Conservation (phyloP, 2,797 vertebrate species). For the Liparis tanakae region DNA sequence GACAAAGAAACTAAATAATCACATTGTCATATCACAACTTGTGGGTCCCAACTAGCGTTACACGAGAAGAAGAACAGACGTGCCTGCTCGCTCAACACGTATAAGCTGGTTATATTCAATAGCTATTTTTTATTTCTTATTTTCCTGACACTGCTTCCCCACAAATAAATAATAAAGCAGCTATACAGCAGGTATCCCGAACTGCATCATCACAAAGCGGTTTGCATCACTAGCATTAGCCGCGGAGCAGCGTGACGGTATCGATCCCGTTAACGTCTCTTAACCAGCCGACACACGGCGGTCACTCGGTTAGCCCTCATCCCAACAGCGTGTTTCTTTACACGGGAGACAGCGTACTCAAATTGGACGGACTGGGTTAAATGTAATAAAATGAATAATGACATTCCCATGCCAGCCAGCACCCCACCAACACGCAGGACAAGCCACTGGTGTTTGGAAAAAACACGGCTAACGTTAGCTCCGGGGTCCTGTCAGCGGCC, state of each 20-base stretch:
- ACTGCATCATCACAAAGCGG: constrained; percentile 25
- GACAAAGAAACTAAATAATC: neutral
- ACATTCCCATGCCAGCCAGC: constrained; percentile 9
- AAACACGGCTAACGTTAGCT: constrained; percentile 30
- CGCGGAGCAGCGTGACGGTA: constrained; percentile 6
- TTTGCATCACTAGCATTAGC: constrained; percentile 63
- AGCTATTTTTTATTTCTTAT: neutral
- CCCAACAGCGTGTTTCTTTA: neutral
- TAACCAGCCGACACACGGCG: neutral
- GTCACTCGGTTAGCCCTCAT: rapidly evolving
- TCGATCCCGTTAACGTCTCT: neutral
- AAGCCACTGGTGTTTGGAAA: constrained; percentile 58
- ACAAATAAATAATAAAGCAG: neutral
- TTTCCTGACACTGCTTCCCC: neutral
- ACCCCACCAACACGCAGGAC: constrained; percentile 3
- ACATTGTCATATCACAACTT: neutral
- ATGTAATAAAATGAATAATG: neutral
- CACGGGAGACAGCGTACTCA: neutral
- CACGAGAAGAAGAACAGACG: neutral
- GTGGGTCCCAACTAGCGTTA: neutral
- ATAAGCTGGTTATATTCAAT: neutral
- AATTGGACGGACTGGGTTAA: neutral
- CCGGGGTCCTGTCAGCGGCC: constrained; percentile 4
- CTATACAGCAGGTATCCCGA: neutral
- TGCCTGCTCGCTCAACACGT: neutral